These are phyloP conservation scores for Phortica okadai DNA, from an alignment of 2,888 invertebrate species.

Conservation along the genomic window DNA sequence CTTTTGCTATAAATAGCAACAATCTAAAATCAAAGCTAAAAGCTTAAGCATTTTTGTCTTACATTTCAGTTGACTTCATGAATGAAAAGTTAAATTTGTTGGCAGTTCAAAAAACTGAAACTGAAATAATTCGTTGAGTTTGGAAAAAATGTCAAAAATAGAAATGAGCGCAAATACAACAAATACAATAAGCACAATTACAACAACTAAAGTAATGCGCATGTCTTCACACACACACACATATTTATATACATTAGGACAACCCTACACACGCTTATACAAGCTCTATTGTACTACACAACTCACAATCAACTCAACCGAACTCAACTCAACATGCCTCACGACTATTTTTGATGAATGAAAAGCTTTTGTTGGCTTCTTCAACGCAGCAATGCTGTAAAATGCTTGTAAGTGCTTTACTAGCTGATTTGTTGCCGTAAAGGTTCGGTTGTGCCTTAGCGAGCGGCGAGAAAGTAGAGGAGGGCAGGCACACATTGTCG, in stretches of 20 bases:
- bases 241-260: constrained; percentile 21
- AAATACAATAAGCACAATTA: constrained; percentile 59
- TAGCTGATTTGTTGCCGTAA: constrained; percentile 36
- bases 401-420: background rate
- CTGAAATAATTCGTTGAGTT: constrained; percentile 60
- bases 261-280: background rate
- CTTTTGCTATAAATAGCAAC: background rate
- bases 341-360: constrained; percentile 70
- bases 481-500: background rate
- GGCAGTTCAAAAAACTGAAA: constrained; percentile 10
- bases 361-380: constrained; percentile 62
- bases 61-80: constrained; percentile 5
- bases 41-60: background rate
- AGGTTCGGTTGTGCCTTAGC: constrained; percentile 5
- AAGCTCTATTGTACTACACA: background rate
- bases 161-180: constrained; percentile 37
- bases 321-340: constrained; percentile 6
- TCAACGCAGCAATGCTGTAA: background rate
- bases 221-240: constrained; percentile 10
- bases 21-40: background rate
- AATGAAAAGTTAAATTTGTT: constrained; percentile 25
- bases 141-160: constrained; percentile 54
- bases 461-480: constrained; percentile 28
- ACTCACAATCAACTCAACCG: background rate
- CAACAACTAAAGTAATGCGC: background rate